Conservation (phyloP, 2,113 vertebrate species). For the Myocastor coypus region DNA sequence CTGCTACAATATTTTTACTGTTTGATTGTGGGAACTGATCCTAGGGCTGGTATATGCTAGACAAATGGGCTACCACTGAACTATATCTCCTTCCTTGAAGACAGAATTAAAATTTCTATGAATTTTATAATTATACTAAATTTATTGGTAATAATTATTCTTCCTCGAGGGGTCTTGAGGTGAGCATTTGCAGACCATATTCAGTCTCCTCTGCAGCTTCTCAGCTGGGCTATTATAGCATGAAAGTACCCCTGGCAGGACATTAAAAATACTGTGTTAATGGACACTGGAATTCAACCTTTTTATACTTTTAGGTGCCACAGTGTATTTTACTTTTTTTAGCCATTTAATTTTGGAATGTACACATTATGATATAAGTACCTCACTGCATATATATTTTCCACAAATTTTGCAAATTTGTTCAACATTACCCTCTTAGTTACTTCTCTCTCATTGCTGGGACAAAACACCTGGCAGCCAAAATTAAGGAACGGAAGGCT, state of each 20-base stretch:
- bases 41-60: not conserved
- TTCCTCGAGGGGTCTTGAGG: too few relatives aligned
- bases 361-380: not conserved
- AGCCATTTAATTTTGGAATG: constrained; percentile 21
- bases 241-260: not conserved
- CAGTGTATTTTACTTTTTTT: not conserved
- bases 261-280: not conserved
- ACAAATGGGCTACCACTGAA: not conserved
- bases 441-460: too few relatives aligned
- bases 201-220: not conserved
- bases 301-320: not conserved
- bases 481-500: too few relatives aligned
- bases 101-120: not conserved
- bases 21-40: not conserved
- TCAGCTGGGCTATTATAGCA: not conserved
- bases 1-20: not conserved
- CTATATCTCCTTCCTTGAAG: not conserved
- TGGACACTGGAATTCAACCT: not conserved
- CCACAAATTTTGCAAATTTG: not conserved
- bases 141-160: not conserved
- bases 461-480: too few relatives aligned
- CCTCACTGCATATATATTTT: not conserved
- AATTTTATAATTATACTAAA: constrained; percentile 38
- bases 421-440: not conserved
- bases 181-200: not conserved